Evolutionary conservation across 2,888 invertebrate species (phyloP).

Genomic region (Lepidonotus clava): DNA sequence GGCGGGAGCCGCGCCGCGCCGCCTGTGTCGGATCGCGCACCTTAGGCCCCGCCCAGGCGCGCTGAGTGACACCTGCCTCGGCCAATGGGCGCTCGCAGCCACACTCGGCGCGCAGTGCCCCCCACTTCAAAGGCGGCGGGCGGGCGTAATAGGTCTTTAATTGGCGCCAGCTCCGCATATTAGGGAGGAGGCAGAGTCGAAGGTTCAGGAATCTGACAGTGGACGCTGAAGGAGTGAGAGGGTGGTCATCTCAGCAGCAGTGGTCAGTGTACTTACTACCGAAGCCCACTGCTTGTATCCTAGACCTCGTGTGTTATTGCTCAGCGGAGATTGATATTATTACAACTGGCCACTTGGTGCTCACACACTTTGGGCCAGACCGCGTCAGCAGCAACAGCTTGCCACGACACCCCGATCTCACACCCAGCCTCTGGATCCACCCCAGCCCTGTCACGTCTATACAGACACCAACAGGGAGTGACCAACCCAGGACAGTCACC

Average conservation of each 20-base stretch:
- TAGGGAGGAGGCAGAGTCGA: not conserved
- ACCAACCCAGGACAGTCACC: too few species aligned
- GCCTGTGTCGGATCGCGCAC: not conserved
- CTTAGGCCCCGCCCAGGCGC: slow-evolving; percentile 39
- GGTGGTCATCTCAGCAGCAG: too few species aligned
- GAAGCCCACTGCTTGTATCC: too few species aligned
- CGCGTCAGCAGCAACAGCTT: too few species aligned
- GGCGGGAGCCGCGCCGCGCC: not conserved
- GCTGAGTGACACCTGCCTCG: slow-evolving; percentile 51
- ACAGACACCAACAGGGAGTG: too few species aligned
- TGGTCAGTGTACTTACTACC: too few species aligned
- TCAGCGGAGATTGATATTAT: too few species aligned
- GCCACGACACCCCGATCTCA: not conserved
- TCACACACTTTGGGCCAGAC: too few species aligned
- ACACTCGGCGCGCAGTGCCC: not conserved
- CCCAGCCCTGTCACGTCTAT: too few species aligned
- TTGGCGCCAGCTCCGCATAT: slow-evolving; percentile 25
- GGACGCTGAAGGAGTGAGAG: too few species aligned
- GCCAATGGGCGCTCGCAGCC: slow-evolving; percentile 39
- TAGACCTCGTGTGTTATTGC: too few species aligned
- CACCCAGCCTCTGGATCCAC: not conserved
- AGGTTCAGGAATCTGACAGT: too few species aligned
- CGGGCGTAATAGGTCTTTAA: not conserved
- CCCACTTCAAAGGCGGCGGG: slow-evolving; percentile 35
- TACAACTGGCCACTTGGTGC: not conserved